Percentiles rank a stretch among this genome's conserved stretches.
These are phyloP conservation scores for Gambelia wislizenii DNA, from an alignment of 2,797 vertebrate species.

Conservation along the genomic window DNA sequence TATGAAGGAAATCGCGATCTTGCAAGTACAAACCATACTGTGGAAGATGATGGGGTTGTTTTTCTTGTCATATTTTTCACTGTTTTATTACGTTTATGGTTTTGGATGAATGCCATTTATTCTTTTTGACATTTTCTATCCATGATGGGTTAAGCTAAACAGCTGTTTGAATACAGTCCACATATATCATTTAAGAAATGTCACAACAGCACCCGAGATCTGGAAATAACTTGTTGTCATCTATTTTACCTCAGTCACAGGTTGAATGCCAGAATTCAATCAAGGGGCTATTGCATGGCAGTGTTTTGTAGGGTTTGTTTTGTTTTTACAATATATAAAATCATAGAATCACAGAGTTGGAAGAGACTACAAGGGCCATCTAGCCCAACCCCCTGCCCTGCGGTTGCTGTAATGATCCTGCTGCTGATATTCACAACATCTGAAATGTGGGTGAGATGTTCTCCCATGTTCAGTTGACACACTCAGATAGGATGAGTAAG, in stretches of 20 bases:
- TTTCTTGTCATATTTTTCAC: background rate
- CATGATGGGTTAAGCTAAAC: slow-evolving; percentile 51
- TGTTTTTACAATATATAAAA: background rate
- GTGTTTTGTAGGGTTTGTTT: background rate
- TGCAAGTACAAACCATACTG: background rate
- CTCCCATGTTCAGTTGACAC: background rate
- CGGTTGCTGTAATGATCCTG: background rate
- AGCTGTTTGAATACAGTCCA: slow-evolving; percentile 44
- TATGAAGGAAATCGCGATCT: slow-evolving; percentile 15
- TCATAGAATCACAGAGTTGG: too few relatives aligned
- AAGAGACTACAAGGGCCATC: too few relatives aligned
- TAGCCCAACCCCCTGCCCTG: too few relatives aligned
- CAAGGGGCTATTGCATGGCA: background rate
- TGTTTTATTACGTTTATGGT: slow-evolving; percentile 34
- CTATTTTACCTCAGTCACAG: background rate
- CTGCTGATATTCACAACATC: background rate
- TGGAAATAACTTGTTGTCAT: slow-evolving; percentile 8
- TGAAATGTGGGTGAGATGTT: background rate
- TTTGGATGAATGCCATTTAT: slow-evolving; percentile 33
- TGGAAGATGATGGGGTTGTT: slow-evolving; percentile 17
- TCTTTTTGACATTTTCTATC: slow-evolving; percentile 54
- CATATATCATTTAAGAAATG: slow-evolving; percentile 20
- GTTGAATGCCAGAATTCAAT: slow-evolving; percentile 19
- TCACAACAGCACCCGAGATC: slow-evolving; percentile 27
- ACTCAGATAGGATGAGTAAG: too few relatives aligned